phyloP scores from a whole-genome alignment of 2,888 invertebrate species.

The Melipona beecheii region DNA sequence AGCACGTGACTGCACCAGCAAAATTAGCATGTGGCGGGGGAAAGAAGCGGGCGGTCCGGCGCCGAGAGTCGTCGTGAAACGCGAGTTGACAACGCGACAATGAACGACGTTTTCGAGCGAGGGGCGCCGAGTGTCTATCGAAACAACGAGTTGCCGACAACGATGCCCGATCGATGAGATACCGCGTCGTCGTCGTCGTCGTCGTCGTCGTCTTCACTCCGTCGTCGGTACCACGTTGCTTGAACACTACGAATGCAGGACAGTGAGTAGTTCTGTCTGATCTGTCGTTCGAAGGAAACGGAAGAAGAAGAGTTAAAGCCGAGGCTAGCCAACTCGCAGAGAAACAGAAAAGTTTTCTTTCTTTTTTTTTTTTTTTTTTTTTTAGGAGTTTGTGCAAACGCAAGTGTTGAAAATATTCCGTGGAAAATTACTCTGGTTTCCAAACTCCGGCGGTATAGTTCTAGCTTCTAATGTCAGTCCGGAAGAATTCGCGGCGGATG shows the following conservation, averaged over 20 bases:
- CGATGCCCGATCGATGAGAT: constrained; percentile 2
- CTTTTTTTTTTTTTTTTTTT: too few species aligned
- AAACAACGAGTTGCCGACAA: background rate
- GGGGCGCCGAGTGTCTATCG: background rate
- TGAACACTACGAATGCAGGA: constrained; percentile 35
- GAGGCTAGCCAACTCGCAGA: too few species aligned
- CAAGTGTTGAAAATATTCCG: too few species aligned
- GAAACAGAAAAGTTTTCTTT: too few species aligned
- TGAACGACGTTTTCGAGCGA: constrained; percentile 33
- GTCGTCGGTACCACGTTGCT: background rate
- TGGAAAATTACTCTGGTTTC: too few species aligned
- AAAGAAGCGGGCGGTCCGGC: constrained; percentile 32
- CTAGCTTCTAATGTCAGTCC: background rate
- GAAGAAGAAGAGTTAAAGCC: background rate
- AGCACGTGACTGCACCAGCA: constrained; percentile 66
- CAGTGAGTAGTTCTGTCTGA: constrained; percentile 31
- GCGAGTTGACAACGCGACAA: constrained; percentile 67
- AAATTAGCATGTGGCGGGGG: constrained; percentile 72
- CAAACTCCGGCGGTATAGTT: too few species aligned
- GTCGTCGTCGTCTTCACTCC: too few species aligned
- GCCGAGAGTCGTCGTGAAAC: constrained; percentile 53
- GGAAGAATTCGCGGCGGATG: background rate
- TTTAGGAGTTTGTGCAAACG: too few species aligned
- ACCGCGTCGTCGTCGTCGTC: background rate
- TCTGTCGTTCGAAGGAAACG: too few species aligned